Percentiles rank a stretch among this genome's conserved stretches.
phyloP scores from a whole-genome alignment of 2,113 vertebrate species.

The Micronycteris hirsuta region DNA sequence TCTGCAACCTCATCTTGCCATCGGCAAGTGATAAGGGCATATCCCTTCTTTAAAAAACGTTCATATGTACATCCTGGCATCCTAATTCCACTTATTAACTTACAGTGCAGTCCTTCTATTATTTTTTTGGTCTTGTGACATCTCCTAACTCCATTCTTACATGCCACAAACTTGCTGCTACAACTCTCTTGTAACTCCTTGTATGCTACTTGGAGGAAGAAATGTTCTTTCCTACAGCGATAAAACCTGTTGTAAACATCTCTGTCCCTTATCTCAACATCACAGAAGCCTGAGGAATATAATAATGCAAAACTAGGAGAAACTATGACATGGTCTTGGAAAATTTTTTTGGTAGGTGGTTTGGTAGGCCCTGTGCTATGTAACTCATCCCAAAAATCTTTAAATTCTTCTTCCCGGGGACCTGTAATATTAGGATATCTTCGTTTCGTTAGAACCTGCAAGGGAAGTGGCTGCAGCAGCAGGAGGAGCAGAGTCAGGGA shows the following conservation, averaged over 20 bases:
- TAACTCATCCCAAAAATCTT: rapidly evolving
- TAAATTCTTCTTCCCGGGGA: rapidly evolving
- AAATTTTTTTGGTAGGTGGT: background rate
- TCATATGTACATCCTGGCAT: rapidly evolving
- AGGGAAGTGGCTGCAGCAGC: background rate
- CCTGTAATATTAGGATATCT: rapidly evolving
- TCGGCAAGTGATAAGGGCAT: conserved; percentile 17
- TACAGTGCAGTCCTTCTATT: background rate
- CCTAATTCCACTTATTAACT: rapidly evolving
- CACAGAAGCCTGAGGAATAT: no score
- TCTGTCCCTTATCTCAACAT: rapidly evolving
- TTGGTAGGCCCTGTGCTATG: background rate
- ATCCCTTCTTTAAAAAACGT: rapidly evolving
- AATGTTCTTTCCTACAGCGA: background rate
- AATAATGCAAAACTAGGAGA: no score
- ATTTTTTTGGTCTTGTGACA: background rate
- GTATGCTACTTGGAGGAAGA: background rate
- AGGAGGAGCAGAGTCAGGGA: background rate
- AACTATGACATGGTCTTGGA: background rate
- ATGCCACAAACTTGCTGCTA: rapidly evolving
- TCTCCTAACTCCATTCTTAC: background rate
- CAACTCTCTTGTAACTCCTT: background rate
- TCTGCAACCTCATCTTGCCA: background rate
- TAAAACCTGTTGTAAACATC: rapidly evolving
- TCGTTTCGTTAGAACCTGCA: background rate